Conservation (phyloP, 2,797 vertebrate genomes). For the Potorous gilbertii region DNA sequence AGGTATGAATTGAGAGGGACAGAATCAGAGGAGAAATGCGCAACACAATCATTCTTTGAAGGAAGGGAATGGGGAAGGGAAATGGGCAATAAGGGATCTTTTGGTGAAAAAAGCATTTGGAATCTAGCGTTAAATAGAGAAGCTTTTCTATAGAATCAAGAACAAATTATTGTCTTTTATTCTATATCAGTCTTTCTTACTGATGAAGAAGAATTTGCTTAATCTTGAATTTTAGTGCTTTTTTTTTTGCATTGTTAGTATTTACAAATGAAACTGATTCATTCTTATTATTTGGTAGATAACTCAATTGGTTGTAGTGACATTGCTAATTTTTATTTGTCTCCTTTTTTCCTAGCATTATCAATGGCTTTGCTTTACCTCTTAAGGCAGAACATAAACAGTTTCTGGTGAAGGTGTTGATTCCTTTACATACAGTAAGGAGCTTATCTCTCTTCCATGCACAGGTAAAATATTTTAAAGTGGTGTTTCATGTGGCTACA, state of each 20-base stretch:
- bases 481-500: slow-evolving; percentile 42
- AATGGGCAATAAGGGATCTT: not conserved
- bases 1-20: not conserved
- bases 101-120: not conserved
- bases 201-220: slow-evolving; percentile 25
- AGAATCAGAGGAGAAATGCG: slow-evolving; percentile 1
- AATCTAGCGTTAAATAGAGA: not conserved
- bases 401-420: slow-evolving; percentile 99
- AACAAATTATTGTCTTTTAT: slow-evolving; percentile 14
- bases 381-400: slow-evolving; percentile 99
- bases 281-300: slow-evolving; percentile 12
- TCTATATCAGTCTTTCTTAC: slow-evolving; percentile 6
- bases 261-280: slow-evolving; percentile 9
- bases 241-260: not conserved
- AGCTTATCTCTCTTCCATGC: slow-evolving; percentile 99
- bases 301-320: slow-evolving; percentile 44
- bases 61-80: slow-evolving; percentile 4
- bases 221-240: not conserved
- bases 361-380: slow-evolving; percentile 99
- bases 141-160: not conserved
- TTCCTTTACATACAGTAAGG: slow-evolving; percentile 98
- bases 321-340: slow-evolving; percentile 75
- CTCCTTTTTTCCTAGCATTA: slow-evolving; percentile 91
- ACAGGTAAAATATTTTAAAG: slow-evolving; percentile 89
- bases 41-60: not conserved